A percentile compares a stretch with the other conserved stretches of the same genome.
phyloP scores from a whole-genome alignment of 2,888 invertebrate species.

The Adela reaumurella region DNA sequence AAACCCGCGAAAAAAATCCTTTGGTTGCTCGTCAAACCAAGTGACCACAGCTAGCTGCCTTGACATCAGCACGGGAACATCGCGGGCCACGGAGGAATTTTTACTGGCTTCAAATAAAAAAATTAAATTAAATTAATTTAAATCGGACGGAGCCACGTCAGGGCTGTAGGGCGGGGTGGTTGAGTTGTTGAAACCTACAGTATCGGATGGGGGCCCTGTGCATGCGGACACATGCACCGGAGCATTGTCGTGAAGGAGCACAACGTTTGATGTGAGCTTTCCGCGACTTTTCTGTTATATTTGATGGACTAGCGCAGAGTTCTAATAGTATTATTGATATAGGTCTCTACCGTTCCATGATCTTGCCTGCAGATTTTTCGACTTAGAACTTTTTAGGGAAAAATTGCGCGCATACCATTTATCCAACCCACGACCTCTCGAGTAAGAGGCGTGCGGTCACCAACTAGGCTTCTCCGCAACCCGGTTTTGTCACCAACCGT shows the following conservation, averaged over 20 bases:
- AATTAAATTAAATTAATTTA: too few relatives aligned
- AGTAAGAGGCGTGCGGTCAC: too few relatives aligned
- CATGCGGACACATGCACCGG: background rate
- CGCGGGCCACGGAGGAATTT: background rate
- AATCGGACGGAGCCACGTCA: background rate
- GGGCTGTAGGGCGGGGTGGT: background rate
- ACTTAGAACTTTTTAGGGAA: background rate
- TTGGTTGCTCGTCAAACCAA: conserved; percentile 1
- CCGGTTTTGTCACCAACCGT: background rate
- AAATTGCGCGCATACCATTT: background rate
- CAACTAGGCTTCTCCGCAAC: too few relatives aligned
- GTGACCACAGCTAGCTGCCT: background rate
- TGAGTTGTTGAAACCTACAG: background rate
- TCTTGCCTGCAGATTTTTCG: background rate
- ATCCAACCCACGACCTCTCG: background rate
- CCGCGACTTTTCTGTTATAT: background rate
- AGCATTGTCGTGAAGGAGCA: background rate
- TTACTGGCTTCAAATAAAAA: background rate
- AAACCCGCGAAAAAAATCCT: background rate
- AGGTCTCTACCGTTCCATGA: background rate
- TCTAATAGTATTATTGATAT: background rate
- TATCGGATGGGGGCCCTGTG: background rate
- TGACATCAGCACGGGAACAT: background rate
- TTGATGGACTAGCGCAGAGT: too few relatives aligned
- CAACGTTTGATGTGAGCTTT: background rate